Conservation (phyloP, 2,888 invertebrate genomes). For the Penaeus monodon region DNA sequence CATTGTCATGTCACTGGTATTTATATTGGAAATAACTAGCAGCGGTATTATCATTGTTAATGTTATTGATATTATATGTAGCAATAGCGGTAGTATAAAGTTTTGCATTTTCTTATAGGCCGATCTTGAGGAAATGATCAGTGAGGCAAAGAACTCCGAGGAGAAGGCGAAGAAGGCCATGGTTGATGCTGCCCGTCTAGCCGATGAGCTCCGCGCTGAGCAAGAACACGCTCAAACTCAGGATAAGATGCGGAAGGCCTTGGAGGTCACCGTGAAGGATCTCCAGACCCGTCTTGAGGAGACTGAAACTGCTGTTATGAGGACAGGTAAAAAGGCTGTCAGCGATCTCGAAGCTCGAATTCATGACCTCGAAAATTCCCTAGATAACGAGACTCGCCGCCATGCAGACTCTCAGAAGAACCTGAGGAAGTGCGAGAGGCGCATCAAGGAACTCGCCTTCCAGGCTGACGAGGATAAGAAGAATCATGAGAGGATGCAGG, state of each 20-base stretch:
- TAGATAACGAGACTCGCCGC: slow-evolving; percentile 74
- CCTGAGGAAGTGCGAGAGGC: slow-evolving; percentile 73
- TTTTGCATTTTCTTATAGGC: slow-evolving; percentile 26
- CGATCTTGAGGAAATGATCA: slow-evolving; percentile 59
- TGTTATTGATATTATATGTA: too few relatives aligned
- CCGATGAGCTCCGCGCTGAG: slow-evolving; percentile 66
- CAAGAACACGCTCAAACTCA: slow-evolving; percentile 56
- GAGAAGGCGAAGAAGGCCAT: slow-evolving; percentile 64
- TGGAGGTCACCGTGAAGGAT: slow-evolving; percentile 98
- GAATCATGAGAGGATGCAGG: slow-evolving; percentile 99
- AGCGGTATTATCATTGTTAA: too few relatives aligned
- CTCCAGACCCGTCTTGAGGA: slow-evolving; percentile 80
- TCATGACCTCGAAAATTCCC: slow-evolving; percentile 71
- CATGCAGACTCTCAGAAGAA: slow-evolving; percentile 74
- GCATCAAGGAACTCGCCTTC: slow-evolving; percentile 72
- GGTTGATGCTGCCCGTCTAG: slow-evolving; percentile 63
- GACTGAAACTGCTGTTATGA: slow-evolving; percentile 72
- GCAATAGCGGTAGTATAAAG: too few relatives aligned
- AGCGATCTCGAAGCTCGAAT: slow-evolving; percentile 73
- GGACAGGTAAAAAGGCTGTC: slow-evolving; percentile 73
- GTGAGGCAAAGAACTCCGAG: slow-evolving; percentile 52
- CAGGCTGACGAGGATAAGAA: slow-evolving; percentile 97
- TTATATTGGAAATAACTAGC: too few relatives aligned
- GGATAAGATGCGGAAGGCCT: slow-evolving; percentile 85
- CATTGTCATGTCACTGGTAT: too few relatives aligned